Conservation (phyloP, 1,140 invertebrate genomes). For the Ooceraea biroi region DNA sequence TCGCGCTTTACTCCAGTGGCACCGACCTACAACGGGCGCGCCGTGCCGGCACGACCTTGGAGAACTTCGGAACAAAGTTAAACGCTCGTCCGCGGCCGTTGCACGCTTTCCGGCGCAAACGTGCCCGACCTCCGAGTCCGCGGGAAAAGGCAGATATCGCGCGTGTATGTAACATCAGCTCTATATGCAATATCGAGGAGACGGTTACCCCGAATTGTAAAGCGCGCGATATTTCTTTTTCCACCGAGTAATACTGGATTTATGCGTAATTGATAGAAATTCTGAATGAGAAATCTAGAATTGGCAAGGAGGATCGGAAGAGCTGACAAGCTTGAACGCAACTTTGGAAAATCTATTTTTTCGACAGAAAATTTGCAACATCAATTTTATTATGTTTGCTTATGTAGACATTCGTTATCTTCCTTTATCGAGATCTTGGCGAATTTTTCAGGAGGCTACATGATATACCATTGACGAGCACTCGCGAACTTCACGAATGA, state of each 20-base stretch:
- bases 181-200: background rate
- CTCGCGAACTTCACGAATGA: background rate
- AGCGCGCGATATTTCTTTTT: too few relatives aligned
- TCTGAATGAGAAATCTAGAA: background rate
- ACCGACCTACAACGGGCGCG: slow-evolving; percentile 80
- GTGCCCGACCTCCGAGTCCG: slow-evolving; percentile 52
- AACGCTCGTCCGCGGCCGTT: slow-evolving; percentile 74
- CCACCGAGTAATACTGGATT: background rate
- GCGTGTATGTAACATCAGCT: slow-evolving; percentile 3
- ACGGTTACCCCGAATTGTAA: background rate
- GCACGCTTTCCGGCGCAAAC: slow-evolving; percentile 59
- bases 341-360: background rate
- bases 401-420: background rate
- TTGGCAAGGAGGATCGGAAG: background rate
- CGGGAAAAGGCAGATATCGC: slow-evolving; percentile 37
- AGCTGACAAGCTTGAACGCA: too few relatives aligned
- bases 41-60: slow-evolving; percentile 81
- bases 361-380: background rate
- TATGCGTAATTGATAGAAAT: background rate
- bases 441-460: background rate
- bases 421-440: background rate
- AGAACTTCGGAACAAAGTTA: slow-evolving; percentile 85
- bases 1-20: slow-evolving; percentile 70
- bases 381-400: background rate
- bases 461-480: background rate